A percentile compares a stretch with the other conserved stretches of the same genome.
Evolutionary conservation across 2,113 vertebrate genomes (phyloP).

Genomic region (Myodes glareolus): DNA sequence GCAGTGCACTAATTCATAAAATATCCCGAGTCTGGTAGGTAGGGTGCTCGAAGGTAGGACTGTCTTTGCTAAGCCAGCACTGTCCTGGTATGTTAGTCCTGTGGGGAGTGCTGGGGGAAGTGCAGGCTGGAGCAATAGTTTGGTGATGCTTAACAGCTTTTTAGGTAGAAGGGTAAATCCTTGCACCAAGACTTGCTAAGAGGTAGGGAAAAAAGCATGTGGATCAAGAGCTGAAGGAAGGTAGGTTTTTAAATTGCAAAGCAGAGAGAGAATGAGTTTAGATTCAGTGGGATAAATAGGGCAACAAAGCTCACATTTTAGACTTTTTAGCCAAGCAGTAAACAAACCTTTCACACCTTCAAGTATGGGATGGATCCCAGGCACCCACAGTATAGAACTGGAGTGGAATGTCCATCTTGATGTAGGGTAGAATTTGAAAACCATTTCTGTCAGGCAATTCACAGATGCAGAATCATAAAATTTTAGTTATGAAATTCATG

Average conservation of each 20-base stretch:
- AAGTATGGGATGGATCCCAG: neutral
- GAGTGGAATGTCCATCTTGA: neutral
- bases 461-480: neutral
- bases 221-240: neutral
- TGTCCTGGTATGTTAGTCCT: no score
- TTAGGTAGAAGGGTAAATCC: neutral
- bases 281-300: neutral
- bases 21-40: neutral
- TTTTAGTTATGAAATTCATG: neutral
- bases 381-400: neutral
- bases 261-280: neutral
- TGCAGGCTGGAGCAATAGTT: neutral
- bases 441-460: neutral
- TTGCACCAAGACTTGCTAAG: neutral
- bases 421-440: slow-evolving; percentile 17
- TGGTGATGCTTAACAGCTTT: no score
- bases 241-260: neutral
- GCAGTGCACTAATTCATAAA: neutral
- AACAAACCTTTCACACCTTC: neutral
- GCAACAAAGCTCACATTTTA: neutral
- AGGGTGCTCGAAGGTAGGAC: neutral
- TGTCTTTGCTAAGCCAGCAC: neutral
- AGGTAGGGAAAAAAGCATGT: neutral
- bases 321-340: neutral
- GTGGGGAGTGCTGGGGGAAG: no score